Percentiles rank a stretch among this genome's conserved stretches.
Evolutionary conservation across 2,113 vertebrate genomes (phyloP).

Genomic region (Pelecanoides urinatrix): DNA sequence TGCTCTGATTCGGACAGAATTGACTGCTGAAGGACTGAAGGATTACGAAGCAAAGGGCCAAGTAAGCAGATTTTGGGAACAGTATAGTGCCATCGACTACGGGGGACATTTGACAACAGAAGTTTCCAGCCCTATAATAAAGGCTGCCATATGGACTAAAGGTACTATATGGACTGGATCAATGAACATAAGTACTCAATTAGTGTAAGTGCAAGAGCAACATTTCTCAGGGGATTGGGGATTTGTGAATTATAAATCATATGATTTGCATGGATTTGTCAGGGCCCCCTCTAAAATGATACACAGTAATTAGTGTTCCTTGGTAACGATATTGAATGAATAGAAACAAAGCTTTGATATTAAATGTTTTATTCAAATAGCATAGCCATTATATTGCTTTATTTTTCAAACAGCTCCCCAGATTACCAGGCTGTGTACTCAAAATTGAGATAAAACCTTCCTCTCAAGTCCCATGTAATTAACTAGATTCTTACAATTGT

Average conservation of each 20-base stretch:
- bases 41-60: background rate
- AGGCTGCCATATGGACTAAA: background rate
- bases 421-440: background rate
- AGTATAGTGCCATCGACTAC: fast-evolving
- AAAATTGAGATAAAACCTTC: background rate
- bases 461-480: background rate
- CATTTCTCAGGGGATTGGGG: background rate
- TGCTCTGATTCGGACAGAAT: background rate
- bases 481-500: background rate
- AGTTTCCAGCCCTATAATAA: background rate
- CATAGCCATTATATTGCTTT: background rate
- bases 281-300: background rate
- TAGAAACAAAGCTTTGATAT: background rate
- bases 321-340: conserved; percentile 36
- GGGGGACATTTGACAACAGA: background rate
- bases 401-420: background rate
- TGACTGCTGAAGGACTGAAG: background rate
- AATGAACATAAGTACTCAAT: conserved; percentile 45
- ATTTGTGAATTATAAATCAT: conserved; percentile 55
- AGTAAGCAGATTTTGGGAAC: background rate
- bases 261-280: conserved; percentile 45
- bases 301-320: conserved; percentile 29
- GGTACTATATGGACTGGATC: conserved; percentile 44
- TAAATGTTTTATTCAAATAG: background rate
- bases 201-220: conserved; percentile 47